phyloP scores from a whole-genome alignment of 2,888 invertebrate genomes.

The Thyatira batis region DNA sequence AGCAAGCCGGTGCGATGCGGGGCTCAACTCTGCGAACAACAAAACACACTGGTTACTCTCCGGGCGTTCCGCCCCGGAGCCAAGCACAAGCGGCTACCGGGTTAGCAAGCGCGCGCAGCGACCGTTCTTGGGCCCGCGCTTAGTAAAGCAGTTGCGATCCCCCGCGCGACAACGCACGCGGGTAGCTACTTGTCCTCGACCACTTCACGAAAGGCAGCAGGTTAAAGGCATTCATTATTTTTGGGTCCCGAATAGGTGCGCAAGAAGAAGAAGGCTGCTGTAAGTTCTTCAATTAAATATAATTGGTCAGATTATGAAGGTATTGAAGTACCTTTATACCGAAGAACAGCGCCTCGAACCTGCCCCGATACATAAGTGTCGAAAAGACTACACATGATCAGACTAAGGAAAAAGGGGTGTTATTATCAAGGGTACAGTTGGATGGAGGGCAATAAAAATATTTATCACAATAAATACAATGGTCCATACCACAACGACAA shows the following conservation, averaged over 20 bases:
- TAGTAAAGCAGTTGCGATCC: constrained; percentile 11
- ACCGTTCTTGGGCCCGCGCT: constrained; percentile 62
- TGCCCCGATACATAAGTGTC: constrained; percentile 27
- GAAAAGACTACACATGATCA: too few relatives aligned
- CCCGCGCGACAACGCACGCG: constrained; percentile 15
- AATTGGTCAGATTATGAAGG: constrained; percentile 21
- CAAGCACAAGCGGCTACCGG: constrained; percentile 81
- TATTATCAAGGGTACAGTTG: too few relatives aligned
- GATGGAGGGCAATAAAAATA: too few relatives aligned
- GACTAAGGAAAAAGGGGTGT: too few relatives aligned
- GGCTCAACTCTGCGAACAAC: constrained; percentile 83
- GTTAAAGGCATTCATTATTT: constrained; percentile 46
- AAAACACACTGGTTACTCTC: constrained; percentile 82
- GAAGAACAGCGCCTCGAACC: constrained; percentile 51
- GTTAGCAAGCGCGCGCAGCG: constrained; percentile 74
- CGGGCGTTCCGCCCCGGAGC: constrained; percentile 75
- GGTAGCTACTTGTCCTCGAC: constrained; percentile 14
- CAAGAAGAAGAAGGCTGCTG: constrained; percentile 52
- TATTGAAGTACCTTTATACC: constrained; percentile 45
- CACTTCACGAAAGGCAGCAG: constrained; percentile 34
- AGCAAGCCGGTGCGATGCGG: constrained; percentile 81
- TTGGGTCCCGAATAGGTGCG: constrained; percentile 46
- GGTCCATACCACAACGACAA: too few relatives aligned
- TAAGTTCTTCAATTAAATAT: constrained; percentile 34
- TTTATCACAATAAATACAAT: too few relatives aligned